Evolutionary conservation across 2,113 vertebrate genomes (phyloP).

Genomic region (Plecotus auritus): DNA sequence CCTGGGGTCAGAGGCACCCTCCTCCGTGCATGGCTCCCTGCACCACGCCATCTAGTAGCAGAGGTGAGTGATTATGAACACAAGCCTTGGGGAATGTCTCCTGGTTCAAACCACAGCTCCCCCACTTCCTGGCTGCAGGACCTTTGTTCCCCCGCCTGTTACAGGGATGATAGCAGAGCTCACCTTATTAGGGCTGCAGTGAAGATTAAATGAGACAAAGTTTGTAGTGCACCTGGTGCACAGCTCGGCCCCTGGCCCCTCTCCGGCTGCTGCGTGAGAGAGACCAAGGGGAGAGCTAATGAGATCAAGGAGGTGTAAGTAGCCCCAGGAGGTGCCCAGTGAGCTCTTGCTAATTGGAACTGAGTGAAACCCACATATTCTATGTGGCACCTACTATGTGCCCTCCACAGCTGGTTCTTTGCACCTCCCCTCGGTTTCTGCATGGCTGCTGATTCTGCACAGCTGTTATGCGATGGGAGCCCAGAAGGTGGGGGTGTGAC

Average conservation of each 20-base stretch:
- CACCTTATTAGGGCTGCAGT: neutral
- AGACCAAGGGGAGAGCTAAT: neutral
- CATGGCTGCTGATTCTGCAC: neutral
- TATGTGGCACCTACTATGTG: slow-evolving; percentile 26
- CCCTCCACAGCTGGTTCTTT: neutral
- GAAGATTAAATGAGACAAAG: slow-evolving; percentile 8
- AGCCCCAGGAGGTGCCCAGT: neutral
- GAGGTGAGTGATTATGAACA: neutral
- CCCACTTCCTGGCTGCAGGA: neutral
- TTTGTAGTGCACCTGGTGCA: neutral
- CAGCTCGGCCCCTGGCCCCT: neutral
- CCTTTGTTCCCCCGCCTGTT: neutral
- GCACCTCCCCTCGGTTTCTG: neutral
- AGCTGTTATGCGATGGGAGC: neutral
- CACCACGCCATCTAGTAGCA: neutral
- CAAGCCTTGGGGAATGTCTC: neutral
- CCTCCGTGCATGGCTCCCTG: neutral
- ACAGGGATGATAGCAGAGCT: neutral
- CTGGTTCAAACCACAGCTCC: neutral
- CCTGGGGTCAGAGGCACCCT: neutral
- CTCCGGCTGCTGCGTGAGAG: rapidly evolving
- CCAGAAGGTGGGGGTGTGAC: neutral
- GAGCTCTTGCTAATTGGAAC: slow-evolving; percentile 27
- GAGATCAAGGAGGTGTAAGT: neutral
- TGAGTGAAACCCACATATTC: neutral